Evolutionary conservation across 1,140 invertebrate genomes (phyloP).

Genomic region (Papilio helenus): DNA sequence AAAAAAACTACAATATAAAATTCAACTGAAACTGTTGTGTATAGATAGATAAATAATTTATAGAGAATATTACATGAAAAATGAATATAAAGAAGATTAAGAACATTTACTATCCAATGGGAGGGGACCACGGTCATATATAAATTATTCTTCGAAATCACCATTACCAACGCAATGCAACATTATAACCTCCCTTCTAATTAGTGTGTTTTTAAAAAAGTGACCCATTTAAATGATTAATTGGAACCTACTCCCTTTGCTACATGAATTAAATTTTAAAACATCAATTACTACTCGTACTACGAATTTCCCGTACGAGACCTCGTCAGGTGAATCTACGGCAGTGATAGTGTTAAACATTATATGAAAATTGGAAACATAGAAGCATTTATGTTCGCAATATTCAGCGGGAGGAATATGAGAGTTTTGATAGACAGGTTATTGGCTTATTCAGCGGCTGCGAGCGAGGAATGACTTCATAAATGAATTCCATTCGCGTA

Average conservation of each 20-base stretch:
- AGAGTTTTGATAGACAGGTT: slow-evolving; percentile 21
- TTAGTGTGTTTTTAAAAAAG: slow-evolving; percentile 35
- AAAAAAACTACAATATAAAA: slow-evolving; percentile 35
- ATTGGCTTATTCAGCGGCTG: slow-evolving; percentile 24
- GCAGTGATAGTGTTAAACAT: neutral
- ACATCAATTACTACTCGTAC: neutral
- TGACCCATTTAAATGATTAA: slow-evolving; percentile 36
- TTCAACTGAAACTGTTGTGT: neutral
- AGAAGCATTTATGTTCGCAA: neutral
- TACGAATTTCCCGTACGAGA: too few species aligned
- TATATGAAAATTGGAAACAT: slow-evolving; percentile 1
- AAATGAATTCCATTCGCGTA: slow-evolving; percentile 27
- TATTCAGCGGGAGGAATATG: slow-evolving; percentile 18
- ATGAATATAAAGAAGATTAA: neutral
- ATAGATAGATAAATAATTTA: neutral
- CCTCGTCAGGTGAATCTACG: neutral
- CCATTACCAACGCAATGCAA: slow-evolving; percentile 46
- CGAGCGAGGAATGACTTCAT: slow-evolving; percentile 17
- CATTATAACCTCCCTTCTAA: slow-evolving; percentile 45
- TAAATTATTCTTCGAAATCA: slow-evolving; percentile 41
- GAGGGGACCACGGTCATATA: neutral
- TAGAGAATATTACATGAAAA: neutral
- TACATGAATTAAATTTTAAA: slow-evolving; percentile 49
- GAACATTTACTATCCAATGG: slow-evolving; percentile 1
- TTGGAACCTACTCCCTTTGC: slow-evolving; percentile 36